Evolutionary conservation across 2,888 invertebrate species (phyloP), one percentile per base, ranked within the genome.

Genomic region (Hydriomena furcata): DNA sequence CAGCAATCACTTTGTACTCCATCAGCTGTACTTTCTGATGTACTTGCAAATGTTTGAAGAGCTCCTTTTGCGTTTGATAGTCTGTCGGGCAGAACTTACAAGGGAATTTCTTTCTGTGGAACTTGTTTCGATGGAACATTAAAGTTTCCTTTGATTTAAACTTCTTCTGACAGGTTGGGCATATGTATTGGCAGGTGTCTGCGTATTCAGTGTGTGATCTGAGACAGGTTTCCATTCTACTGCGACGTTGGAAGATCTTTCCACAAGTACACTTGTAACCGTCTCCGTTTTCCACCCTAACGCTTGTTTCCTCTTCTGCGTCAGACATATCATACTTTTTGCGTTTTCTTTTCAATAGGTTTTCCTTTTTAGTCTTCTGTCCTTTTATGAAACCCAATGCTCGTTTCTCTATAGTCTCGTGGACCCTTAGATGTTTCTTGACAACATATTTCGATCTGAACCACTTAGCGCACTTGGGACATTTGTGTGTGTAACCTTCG

Each of bases 81-180:
- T 88, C 86, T n/a, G 87, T 87, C 0, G 90, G 90, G 46, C 90
- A 90, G 52, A 90, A 89, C 63, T 90, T 90, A 55, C 90, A 90
- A 0, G 84, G 81, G 47, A 84, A 88, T 45, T 79, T 77, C 56
- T 86, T 88, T 38, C 82, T 68, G 27, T 89, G 90, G 2, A 80
- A 54, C 34, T 82, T 63, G 55, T 82, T 82, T n/a, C 85, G 68
- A 52, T 90, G 90, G 24, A 68, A 56, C 0, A 71, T 61, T 8
- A 89, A 58, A 10, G 84, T 79, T 17, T 79, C 75, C 66, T 87
- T 87, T 8, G 79, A 72, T 42, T 76, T 79, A 24, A 84, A 88
- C 25, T 80, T 73, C 52, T 77, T 84, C 0, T 73, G 62, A 49
- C 89, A 90, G 0, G 82, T 78, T 0, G 73, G 61, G 42, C 90